These are phyloP conservation scores for Dipus sagitta DNA, from an alignment of 2,797 vertebrate species.

Conservation along the genomic window DNA sequence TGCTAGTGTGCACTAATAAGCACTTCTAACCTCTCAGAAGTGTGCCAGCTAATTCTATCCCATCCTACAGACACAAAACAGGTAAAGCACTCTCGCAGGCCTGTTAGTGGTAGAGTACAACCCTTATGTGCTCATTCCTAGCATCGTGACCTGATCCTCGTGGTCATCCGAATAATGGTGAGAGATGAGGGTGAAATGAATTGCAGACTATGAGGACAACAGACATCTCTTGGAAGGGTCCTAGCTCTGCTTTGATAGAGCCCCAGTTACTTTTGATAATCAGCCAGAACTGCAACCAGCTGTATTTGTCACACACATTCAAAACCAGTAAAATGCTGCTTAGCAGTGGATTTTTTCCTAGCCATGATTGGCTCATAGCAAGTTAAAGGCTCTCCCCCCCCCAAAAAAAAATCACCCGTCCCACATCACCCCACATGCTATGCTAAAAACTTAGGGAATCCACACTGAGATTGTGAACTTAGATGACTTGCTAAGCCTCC, in stretches of 20 bases:
- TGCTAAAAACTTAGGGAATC: not conserved
- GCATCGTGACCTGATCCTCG: fast-evolving
- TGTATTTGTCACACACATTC: not conserved
- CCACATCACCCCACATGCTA: fast-evolving
- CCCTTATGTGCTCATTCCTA: no score
- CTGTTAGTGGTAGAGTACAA: not conserved
- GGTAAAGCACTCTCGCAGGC: fast-evolving
- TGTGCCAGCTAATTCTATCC: not conserved
- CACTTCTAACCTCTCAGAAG: not conserved
- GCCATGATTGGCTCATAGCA: not conserved
- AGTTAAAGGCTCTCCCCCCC: not conserved
- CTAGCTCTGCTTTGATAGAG: not conserved
- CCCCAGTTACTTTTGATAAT: not conserved
- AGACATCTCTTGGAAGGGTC: not conserved
- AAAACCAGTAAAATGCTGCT: not conserved
- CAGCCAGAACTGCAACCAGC: not conserved
- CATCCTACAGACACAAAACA: not conserved
- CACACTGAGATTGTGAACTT: fast-evolving
- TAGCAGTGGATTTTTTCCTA: not conserved
- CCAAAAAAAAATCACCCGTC: not conserved
- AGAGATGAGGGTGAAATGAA: not conserved
- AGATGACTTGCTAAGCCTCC: not conserved
- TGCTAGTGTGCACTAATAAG: not conserved
- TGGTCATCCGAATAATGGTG: not conserved
- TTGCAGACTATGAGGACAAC: not conserved